These are phyloP conservation scores for Sminthurinus aureus DNA, from an alignment of 2,888 invertebrate genomes.

Conservation along the genomic window DNA sequence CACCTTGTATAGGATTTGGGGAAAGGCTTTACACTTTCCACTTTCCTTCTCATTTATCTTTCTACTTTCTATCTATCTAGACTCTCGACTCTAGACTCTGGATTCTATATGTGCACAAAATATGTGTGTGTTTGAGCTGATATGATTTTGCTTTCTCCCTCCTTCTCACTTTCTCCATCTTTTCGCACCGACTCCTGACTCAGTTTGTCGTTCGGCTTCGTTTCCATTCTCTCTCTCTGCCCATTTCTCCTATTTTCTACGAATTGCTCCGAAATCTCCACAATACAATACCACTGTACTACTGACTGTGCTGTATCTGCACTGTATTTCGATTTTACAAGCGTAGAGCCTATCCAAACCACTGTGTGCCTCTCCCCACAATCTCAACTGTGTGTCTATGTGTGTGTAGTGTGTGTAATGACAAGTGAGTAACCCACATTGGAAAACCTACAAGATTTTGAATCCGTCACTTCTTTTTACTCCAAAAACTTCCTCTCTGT, in stretches of 20 bases:
- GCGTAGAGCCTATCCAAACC: conserved; percentile 22
- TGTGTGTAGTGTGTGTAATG: too few relatives aligned
- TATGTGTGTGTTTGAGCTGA: neutral
- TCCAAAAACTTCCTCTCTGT: neutral
- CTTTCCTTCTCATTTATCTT: too few relatives aligned
- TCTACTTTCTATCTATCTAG: too few relatives aligned
- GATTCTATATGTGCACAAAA: neutral
- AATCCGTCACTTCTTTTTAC: neutral
- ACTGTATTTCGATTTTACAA: conserved; percentile 36
- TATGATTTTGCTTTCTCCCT: neutral
- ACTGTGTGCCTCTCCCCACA: conserved; percentile 38
- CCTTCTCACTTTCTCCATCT: neutral
- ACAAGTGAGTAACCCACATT: conserved; percentile 23
- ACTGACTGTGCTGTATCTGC: too few relatives aligned
- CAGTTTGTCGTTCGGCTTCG: too few relatives aligned
- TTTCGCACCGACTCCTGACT: conserved; percentile 4
- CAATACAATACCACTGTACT: too few relatives aligned
- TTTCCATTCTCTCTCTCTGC: neutral
- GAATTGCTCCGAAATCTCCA: conserved; percentile 33
- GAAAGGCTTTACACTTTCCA: too few relatives aligned
- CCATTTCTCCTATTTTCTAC: neutral
- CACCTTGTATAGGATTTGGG: too few relatives aligned
- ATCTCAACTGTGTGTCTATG: conserved; percentile 4
- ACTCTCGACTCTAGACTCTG: too few relatives aligned
- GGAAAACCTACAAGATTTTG: conserved; percentile 14